A percentile compares a stretch with the other conserved stretches of the same genome.
These are phyloP conservation scores for Odontomachus brunneus DNA, from an alignment of 1,140 invertebrate genomes.

Conservation along the genomic window DNA sequence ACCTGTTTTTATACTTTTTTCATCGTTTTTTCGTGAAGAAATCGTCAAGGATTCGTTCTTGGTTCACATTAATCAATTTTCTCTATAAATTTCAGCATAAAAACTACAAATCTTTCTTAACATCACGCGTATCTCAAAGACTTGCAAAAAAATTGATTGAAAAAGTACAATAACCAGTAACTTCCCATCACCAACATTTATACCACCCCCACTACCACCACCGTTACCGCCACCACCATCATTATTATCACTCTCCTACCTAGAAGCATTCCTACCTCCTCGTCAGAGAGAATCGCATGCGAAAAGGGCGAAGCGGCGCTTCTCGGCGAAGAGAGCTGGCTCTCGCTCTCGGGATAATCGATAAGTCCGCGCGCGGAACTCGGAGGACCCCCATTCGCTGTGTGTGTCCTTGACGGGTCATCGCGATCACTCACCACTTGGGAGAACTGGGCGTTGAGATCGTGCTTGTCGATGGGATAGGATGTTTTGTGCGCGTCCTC, in stretches of 20 bases:
- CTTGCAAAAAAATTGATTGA: neutral
- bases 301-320: constrained; percentile 30
- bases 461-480: constrained; percentile 82
- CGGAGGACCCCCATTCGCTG: neutral
- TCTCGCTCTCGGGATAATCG: constrained; percentile 45
- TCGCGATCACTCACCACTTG: constrained; percentile 82
- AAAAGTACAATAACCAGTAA: neutral
- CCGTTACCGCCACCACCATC: no score
- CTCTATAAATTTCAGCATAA: neutral
- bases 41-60: no score
- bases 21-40: no score
- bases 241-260: neutral
- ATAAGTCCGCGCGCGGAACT: constrained; percentile 40
- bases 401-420: constrained; percentile 68
- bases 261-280: constrained; percentile 1
- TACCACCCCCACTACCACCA: no score
- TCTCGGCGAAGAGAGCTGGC: constrained; percentile 25
- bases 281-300: constrained; percentile 24
- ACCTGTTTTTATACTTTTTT: no score
- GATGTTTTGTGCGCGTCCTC: constrained; percentile 83
- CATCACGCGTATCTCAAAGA: neutral
- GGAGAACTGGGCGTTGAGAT: constrained; percentile 84
- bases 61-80: neutral
- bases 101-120: no score
- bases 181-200: neutral